Evolutionary conservation across 2,797 vertebrate species (phyloP).

Genomic region (Anniella stebbinsi): DNA sequence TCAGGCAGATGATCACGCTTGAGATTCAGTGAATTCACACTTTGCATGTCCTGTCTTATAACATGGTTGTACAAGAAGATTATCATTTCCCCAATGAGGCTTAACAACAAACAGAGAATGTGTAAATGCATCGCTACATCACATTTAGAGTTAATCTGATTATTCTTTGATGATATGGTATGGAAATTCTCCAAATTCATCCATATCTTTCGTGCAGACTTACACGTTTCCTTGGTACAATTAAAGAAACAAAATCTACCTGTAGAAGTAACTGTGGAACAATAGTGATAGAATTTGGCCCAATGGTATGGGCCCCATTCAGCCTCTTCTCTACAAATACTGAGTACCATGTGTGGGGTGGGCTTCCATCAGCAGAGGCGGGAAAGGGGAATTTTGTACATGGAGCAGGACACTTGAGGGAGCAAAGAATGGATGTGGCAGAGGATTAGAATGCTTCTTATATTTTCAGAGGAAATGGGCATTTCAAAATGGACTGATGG

Average conservation of each 20-base stretch:
- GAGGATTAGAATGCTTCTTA: not conserved
- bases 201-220: constrained; percentile 37
- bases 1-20: constrained; percentile 54
- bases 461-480: not conserved
- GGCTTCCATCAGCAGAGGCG: no score
- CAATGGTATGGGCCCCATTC: not conserved
- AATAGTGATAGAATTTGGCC: not conserved
- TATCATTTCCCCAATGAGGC: constrained; percentile 54
- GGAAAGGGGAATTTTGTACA: not conserved
- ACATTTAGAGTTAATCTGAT: constrained; percentile 14
- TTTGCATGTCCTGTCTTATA: constrained; percentile 32
- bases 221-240: not conserved
- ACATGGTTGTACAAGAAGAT: constrained; percentile 35
- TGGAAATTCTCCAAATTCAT: not conserved
- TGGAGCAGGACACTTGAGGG: not conserved
- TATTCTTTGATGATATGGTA: not conserved
- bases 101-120: constrained; percentile 23
- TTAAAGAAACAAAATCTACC: constrained; percentile 32
- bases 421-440: not conserved
- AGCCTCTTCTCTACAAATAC: not conserved
- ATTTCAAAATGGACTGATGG: not conserved
- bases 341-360: not conserved
- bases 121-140: not conserved
- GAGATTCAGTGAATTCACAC: constrained; percentile 58
- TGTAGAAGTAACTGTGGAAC: not conserved